Evolutionary conservation across 2,888 invertebrate genomes (phyloP).

Genomic region (Pogonocherus hispidulus): DNA sequence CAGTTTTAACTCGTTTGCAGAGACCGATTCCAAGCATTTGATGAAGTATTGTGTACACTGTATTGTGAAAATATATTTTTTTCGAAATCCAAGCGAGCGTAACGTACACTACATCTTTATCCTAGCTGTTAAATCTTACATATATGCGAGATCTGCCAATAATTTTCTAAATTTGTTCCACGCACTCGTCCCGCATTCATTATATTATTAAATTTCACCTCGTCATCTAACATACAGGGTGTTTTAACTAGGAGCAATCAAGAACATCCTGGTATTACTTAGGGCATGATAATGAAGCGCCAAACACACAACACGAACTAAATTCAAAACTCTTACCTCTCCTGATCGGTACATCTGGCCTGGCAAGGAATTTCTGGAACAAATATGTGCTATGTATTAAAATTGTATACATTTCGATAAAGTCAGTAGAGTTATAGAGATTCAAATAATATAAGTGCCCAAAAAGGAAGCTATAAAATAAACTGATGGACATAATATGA

Average conservation of each 20-base stretch:
- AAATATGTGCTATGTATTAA: not conserved
- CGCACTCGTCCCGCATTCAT: too few species aligned
- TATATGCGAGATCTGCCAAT: not conserved
- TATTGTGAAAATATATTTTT: not conserved
- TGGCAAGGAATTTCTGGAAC: not conserved
- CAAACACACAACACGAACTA: too few species aligned
- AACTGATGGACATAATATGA: too few species aligned
- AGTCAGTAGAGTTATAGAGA: too few species aligned
- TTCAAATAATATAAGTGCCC: too few species aligned
- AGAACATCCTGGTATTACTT: too few species aligned
- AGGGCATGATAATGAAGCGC: too few species aligned
- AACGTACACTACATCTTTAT: not conserved
- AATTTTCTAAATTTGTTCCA: not conserved
- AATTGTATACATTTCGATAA: not conserved
- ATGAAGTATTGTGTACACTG: not conserved
- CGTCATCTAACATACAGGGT: too few species aligned
- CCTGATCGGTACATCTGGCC: constrained; percentile 28
- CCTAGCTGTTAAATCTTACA: not conserved
- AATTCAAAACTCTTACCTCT: constrained; percentile 16
- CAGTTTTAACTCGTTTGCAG: too few species aligned
- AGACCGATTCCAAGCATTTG: not conserved
- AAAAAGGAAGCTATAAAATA: too few species aligned
- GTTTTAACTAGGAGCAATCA: too few species aligned
- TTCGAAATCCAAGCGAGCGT: not conserved
- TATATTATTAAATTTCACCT: too few species aligned